phyloP scores from a whole-genome alignment of 2,113 vertebrate species.

The Hystrix cristata region DNA sequence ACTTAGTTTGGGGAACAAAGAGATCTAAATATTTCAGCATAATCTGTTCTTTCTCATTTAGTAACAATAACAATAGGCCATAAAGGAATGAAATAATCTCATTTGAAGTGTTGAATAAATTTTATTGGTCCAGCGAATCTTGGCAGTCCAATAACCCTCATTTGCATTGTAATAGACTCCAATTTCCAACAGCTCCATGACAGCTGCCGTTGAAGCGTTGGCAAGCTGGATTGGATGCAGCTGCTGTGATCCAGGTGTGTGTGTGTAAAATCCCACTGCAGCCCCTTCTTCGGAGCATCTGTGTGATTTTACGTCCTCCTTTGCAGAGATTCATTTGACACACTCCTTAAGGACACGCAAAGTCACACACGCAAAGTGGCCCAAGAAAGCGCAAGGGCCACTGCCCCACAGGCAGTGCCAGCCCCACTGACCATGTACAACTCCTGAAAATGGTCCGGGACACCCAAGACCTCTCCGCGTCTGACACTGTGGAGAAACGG shows the following conservation, averaged over 20 bases:
- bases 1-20: neutral
- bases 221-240: neutral
- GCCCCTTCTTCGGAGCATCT: neutral
- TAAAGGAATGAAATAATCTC: neutral
- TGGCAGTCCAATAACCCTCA: neutral
- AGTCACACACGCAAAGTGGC: too few species aligned
- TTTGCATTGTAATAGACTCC: neutral
- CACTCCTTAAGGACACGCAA: neutral
- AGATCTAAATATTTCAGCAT: neutral
- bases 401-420: neutral
- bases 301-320: neutral
- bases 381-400: neutral
- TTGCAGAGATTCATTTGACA: neutral
- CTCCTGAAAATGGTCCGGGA: neutral
- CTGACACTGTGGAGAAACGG: too few species aligned
- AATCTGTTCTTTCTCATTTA: conserved; percentile 26
- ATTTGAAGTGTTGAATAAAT: neutral
- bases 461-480: neutral
- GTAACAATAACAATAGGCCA: neutral
- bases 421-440: neutral
- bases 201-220: neutral
- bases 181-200: neutral
- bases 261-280: too few species aligned
- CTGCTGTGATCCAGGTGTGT: too few species aligned
- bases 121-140: neutral